Evolutionary conservation across 2,888 invertebrate species (phyloP).

Genomic region (Xestia xanthographa): DNA sequence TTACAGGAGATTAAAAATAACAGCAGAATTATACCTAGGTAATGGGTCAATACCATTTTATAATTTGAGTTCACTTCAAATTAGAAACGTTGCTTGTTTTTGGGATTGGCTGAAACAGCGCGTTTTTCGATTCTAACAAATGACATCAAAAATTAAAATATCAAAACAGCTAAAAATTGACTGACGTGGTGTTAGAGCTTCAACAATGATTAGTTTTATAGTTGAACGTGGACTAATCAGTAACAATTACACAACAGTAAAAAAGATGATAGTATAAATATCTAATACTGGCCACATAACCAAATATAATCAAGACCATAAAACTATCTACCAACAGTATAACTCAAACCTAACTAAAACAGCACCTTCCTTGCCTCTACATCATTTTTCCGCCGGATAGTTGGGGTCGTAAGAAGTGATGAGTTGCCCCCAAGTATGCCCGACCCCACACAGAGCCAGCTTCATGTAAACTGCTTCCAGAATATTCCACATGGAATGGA

Average conservation of each 20-base stretch:
- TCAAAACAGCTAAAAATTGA: no score
- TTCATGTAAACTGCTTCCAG: conserved; percentile 63
- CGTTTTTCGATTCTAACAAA: no score
- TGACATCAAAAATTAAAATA: no score
- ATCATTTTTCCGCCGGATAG: conserved; percentile 69
- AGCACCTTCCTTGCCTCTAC: conserved; percentile 48
- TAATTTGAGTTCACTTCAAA: no score
- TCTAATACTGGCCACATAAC: neutral
- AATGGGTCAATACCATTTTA: no score
- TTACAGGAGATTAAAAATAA: no score
- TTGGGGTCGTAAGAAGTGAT: conserved; percentile 74
- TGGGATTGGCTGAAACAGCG: no score
- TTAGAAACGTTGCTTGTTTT: no score
- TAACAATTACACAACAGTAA: neutral
- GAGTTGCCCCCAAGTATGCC: conserved; percentile 69
- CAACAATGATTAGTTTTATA: no score
- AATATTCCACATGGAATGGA: conserved; percentile 61
- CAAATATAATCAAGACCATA: conserved; percentile 7
- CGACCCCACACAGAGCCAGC: conserved; percentile 59
- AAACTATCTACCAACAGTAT: conserved; percentile 2
- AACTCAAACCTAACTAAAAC: conserved; percentile 20
- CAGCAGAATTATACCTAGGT: no score
- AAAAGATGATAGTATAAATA: neutral
- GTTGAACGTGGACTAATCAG: neutral
- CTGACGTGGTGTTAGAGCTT: no score